Base-by-base conservation (phyloP, 2,797 vertebrate genomes). In the Phoebastria nigripes region DNA sequence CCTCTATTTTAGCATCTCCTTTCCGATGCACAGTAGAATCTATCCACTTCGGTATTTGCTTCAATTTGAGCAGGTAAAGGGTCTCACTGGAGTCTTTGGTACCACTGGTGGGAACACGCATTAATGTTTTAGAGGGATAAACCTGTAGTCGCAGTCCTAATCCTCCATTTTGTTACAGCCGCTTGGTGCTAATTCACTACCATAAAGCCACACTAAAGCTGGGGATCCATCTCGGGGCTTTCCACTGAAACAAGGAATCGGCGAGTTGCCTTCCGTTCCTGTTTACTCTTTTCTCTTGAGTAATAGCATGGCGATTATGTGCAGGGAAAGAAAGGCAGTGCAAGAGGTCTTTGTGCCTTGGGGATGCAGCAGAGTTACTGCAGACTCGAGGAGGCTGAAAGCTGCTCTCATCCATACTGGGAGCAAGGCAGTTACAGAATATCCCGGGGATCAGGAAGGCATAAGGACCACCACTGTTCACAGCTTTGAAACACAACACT, bases 91-190 rank as follows among this genome's bases (percentile, higher is more conserved):
- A 65, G 24, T 29, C 31, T 83, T 61, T 61, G 52, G 29, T 42
- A 47, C 22, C 18, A 19, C 28, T 5, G 16, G n/a, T 54, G 67
- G 47, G 58, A 89, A 26, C 29, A 39, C 0, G 0, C 11, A 16
- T 33, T 24, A 52, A 21, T 44, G 4, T 28, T 83, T 44, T 26
- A 65, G 35, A 47, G 26, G 21, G 35, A 44, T 26, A 44, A 63
- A 3, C 19, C 42, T 3, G 1, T 17, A 59, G 63, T 4, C 11
- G 8, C 46, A 65, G 61, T 31, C 46, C 66, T 55, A 17, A 16
- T 39, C 24, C 51, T 54, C 55, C 31, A 1, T 65, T 76, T 42
- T 88, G n/a, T 18, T n/a, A 19, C 44, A 54, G 39, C 28, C 2
- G 0, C 47, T 33, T 39, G 47, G 18, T 63, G 46, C 66, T 77